A percentile compares a stretch with the other conserved stretches of the same genome.
phyloP scores from a whole-genome alignment of 2,888 invertebrate species.

The Drosophila tanythrix region DNA sequence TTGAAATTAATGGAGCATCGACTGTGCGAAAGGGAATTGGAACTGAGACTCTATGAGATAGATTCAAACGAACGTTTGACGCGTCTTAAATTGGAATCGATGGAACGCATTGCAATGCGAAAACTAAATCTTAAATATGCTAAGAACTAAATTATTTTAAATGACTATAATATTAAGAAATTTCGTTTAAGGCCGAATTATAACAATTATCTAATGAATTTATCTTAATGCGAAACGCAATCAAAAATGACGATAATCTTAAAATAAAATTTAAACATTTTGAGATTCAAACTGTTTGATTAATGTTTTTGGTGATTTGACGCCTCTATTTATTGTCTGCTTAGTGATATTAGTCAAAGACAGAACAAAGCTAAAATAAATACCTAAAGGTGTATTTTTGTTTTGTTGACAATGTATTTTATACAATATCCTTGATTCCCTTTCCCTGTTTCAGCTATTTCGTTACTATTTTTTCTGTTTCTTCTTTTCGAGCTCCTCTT shows the following conservation, averaged over 20 bases:
- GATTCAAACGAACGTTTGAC: conserved; percentile 16
- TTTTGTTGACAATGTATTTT: conserved; percentile 60
- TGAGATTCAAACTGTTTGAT: not conserved
- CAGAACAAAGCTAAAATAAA: not conserved
- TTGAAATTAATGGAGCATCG: conserved; percentile 10
- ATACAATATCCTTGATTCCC: conserved; percentile 53
- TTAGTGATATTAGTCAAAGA: not conserved
- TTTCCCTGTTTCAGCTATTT: conserved; percentile 39
- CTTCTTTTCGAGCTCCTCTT: conserved; percentile 98
- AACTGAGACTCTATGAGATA: conserved; percentile 2
- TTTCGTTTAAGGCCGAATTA: not conserved
- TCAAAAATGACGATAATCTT: not conserved
- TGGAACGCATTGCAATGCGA: conserved; percentile 18
- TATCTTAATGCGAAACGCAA: not conserved
- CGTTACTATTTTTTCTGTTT: conserved; percentile 88
- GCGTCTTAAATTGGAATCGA: conserved; percentile 14
- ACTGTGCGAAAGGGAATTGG: conserved; percentile 20
- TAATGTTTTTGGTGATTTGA: not conserved
- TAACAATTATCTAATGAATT: not conserved
- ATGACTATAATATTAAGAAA: not conserved
- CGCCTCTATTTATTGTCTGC: not conserved
- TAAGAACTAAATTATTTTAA: not conserved
- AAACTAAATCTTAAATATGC: conserved; percentile 9
- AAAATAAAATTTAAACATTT: not conserved
- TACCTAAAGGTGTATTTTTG: conserved; percentile 1